Conservation (phyloP, 92 coral and sea anemone species). For the Siderastrea siderea region DNA sequence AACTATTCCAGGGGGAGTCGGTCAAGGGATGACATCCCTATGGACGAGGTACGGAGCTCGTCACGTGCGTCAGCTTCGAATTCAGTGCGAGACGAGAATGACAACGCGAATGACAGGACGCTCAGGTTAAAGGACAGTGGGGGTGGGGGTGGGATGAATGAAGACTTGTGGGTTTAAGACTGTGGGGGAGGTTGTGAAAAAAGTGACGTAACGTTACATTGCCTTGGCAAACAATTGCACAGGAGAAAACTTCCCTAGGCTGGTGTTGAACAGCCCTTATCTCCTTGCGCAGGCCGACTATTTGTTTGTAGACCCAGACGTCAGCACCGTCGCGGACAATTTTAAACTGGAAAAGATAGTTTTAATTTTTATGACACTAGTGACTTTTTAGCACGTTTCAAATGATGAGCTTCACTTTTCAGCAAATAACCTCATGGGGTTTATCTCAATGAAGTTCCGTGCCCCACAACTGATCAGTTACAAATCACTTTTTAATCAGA, state of each 20-base stretch:
- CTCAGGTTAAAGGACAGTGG: conserved; percentile 34
- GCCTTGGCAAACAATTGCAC: background rate
- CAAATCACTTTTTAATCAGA: background rate
- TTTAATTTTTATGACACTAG: background rate
- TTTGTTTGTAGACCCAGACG: background rate
- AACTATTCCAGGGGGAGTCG: conserved; percentile 52
- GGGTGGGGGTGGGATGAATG: conserved; percentile 50
- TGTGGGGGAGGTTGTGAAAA: conserved; percentile 8
- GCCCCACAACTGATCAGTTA: background rate
- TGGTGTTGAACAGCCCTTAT: background rate
- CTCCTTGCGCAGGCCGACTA: background rate
- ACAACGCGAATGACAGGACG: conserved; percentile 27
- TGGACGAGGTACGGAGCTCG: conserved; percentile 29
- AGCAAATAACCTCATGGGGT: background rate
- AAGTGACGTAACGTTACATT: background rate
- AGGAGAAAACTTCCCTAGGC: background rate
- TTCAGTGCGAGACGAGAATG: conserved; percentile 42
- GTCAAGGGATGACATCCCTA: conserved; percentile 46
- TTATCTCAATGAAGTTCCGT: background rate
- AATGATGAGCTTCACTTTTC: background rate
- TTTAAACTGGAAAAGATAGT: background rate
- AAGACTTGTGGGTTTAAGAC: conserved; percentile 48
- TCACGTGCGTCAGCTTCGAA: conserved; percentile 36
- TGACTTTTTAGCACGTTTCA: background rate
- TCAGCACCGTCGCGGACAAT: background rate